These are phyloP conservation scores for Tragelaphus buxtoni DNA, from an alignment of 2,113 vertebrate species.

Conservation along the genomic window DNA sequence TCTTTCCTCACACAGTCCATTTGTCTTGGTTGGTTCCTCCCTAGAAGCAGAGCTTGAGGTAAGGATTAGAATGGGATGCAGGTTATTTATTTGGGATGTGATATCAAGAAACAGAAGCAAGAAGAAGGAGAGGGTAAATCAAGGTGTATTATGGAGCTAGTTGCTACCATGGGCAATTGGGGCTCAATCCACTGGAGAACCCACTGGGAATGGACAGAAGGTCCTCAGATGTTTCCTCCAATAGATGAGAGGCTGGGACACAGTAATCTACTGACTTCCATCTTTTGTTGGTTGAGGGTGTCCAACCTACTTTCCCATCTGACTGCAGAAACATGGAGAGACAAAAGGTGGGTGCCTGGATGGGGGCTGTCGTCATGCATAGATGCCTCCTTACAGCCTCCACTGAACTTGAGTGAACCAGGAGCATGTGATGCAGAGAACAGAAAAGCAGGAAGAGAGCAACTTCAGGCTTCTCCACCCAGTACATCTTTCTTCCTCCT, in stretches of 20 bases:
- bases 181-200: neutral
- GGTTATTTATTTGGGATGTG: neutral
- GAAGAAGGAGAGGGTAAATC: neutral
- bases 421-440: rapidly evolving
- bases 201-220: neutral
- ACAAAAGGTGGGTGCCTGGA: neutral
- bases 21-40: neutral
- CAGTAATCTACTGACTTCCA: neutral
- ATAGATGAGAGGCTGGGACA: neutral
- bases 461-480: neutral
- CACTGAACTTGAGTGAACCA: neutral
- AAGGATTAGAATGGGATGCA: neutral
- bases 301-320: neutral
- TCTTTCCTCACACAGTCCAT: neutral
- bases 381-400: neutral
- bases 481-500: neutral
- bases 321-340: neutral
- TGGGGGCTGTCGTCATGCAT: neutral
- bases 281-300: neutral
- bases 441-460: neutral
- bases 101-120: neutral
- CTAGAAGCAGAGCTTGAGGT: neutral
- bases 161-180: neutral
- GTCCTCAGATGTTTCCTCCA: neutral
- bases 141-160: neutral